These are phyloP conservation scores for Amia ocellicauda DNA, from an alignment of 2,113 vertebrate species.

Conservation along the genomic window DNA sequence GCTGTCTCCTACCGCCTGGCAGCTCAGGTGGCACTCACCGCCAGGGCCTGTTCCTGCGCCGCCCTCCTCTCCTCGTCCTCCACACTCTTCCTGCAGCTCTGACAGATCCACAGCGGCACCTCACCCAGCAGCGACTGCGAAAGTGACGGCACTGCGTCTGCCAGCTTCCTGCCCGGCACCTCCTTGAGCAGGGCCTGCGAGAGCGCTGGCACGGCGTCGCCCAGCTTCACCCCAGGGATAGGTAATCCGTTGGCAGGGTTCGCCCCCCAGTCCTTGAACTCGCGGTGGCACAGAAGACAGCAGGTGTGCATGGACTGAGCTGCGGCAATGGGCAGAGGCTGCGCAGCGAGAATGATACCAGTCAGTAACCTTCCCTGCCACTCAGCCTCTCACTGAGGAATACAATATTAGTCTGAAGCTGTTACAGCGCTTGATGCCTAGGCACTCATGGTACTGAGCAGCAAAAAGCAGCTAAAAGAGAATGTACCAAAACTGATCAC, in stretches of 20 bases:
- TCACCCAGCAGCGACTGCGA: slow-evolving; percentile 95
- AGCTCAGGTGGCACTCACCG: slow-evolving; percentile 76
- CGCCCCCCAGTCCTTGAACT: slow-evolving; percentile 94
- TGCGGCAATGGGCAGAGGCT: slow-evolving; percentile 56
- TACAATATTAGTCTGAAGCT: no score
- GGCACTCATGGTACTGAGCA: no score
- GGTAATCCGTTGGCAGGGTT: slow-evolving; percentile 83
- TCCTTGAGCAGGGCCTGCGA: slow-evolving; percentile 92
- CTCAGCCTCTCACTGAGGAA: no score
- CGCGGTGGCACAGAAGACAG: slow-evolving; percentile 94
- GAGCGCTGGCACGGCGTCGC: slow-evolving; percentile 79
- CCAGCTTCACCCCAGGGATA: slow-evolving; percentile 81
- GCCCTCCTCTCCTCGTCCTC: slow-evolving; percentile 93
- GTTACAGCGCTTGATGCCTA: no score
- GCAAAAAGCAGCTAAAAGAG: no score
- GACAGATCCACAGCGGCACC: slow-evolving; percentile 98
- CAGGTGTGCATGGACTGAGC: slow-evolving; percentile 89
- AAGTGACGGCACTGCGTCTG: slow-evolving; percentile 88
- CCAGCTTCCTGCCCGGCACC: slow-evolving; percentile 78
- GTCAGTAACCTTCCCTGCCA: no score
- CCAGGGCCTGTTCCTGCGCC: slow-evolving; percentile 79
- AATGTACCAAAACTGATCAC: no score
- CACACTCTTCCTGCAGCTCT: slow-evolving; percentile 94
- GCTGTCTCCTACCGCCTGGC: no score
- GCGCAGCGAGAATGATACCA: slow-evolving; percentile 27